phyloP scores from a whole-genome alignment of 35 echinoderm and acorn worm species.

The Lytechinus variegatus region DNA sequence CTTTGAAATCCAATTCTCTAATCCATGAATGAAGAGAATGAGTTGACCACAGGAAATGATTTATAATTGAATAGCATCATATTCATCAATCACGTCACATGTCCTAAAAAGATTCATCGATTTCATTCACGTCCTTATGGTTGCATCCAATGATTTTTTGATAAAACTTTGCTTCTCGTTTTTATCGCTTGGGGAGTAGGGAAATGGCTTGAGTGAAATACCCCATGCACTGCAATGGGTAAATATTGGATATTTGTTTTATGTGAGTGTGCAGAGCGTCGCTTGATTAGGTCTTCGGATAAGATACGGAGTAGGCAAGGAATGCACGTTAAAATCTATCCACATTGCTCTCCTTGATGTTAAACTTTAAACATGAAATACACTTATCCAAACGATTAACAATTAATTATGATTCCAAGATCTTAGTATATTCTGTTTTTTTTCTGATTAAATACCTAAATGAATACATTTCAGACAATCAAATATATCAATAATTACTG shows the following conservation, averaged over 20 bases:
- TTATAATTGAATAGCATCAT: too few relatives aligned
- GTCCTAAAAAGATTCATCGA: too few relatives aligned
- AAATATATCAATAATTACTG: too few relatives aligned
- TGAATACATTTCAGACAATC: too few relatives aligned
- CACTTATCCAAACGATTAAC: background rate
- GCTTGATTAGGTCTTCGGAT: background rate
- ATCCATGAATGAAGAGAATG: too few relatives aligned
- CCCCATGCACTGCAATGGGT: background rate
- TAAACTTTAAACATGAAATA: background rate
- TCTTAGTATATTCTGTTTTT: too few relatives aligned
- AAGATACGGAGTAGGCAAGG: background rate
- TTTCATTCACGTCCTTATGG: too few relatives aligned
- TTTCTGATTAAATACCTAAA: too few relatives aligned
- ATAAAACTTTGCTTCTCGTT: background rate
- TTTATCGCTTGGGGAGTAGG: background rate
- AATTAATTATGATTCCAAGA: background rate
- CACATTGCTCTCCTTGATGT: background rate
- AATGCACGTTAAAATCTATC: background rate
- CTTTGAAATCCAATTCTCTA: too few relatives aligned
- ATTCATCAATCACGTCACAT: too few relatives aligned
- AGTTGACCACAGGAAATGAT: too few relatives aligned
- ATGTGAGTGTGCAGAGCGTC: background rate
- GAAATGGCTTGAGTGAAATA: background rate
- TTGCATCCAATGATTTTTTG: too few relatives aligned
- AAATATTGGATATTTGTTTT: slow-evolving; percentile 8